Evolutionary conservation across 1,140 invertebrate species (phyloP).

Genomic region (Cotesia chilonis): DNA sequence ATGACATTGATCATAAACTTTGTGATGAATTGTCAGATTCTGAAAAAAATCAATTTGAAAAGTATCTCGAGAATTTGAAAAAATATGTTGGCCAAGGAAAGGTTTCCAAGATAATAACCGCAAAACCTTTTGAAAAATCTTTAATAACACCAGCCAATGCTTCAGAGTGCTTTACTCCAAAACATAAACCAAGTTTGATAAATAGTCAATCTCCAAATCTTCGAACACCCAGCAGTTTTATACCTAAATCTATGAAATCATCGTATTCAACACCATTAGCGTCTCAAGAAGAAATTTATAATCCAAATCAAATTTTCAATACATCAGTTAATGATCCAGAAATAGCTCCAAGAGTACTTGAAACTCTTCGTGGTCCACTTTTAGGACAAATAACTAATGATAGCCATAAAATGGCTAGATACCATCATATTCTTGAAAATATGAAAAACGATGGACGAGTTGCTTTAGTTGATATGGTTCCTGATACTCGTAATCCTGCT

Average conservation of each 20-base stretch:
- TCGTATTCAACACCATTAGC: background rate
- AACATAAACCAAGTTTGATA: conserved; percentile 44
- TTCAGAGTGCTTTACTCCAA: conserved; percentile 49
- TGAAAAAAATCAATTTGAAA: conserved; percentile 69
- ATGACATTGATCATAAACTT: conserved; percentile 75
- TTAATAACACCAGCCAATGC: conserved; percentile 57
- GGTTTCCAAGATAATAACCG: conserved; percentile 60
- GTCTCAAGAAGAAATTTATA: conserved; percentile 12
- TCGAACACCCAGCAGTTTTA: conserved; percentile 62
- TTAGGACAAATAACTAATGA: conserved; percentile 33
- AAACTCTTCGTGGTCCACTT: conserved; percentile 26
- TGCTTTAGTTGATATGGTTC: conserved; percentile 22
- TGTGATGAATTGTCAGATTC: conserved; percentile 72
- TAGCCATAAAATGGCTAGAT: conserved; percentile 40
- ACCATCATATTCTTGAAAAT: conserved; percentile 44
- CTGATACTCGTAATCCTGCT: conserved; percentile 31
- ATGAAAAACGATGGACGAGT: conserved; percentile 37
- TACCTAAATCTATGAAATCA: conserved; percentile 44
- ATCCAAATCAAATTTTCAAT: conserved; percentile 9
- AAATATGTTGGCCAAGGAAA: conserved; percentile 67
- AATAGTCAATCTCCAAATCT: conserved; percentile 46
- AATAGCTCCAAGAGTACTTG: conserved; percentile 18
- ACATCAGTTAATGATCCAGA: background rate
- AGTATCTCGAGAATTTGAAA: conserved; percentile 67
- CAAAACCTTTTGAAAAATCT: conserved; percentile 50